Base-by-base conservation (phyloP, 1,140 invertebrate species). In the Drosophila subobscura region DNA sequence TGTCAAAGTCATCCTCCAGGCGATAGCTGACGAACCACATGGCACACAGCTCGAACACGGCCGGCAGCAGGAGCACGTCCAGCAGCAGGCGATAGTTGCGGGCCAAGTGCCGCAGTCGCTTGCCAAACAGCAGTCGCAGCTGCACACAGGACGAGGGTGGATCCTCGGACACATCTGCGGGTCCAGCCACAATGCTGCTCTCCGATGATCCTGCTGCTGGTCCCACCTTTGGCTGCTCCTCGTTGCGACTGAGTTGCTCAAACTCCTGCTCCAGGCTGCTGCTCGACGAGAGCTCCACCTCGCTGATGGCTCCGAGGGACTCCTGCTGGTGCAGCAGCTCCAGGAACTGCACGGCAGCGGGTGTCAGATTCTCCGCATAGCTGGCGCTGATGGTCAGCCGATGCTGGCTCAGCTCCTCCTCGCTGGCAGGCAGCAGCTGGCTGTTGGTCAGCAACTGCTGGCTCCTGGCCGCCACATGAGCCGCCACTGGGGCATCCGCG, bases 11-110 rank as follows among this genome's bases (percentile, higher is more conserved):
- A 20, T 93, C 93, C n/a, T 94, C 94, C 27, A 94, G 93, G 2
- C 94, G 92, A 70, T 95, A 93, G 73, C 93, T 92, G 29, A 94
- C 94, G 90, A 95, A 95, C 55, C 93, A 94, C 94, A 95, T 95
- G 25, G 94, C 94, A 12, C 94, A 89, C 1, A 93, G 91, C 47
- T 95, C 94, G 84, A 95, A 95, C 46, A 95, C 65, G 0, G 93
- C 93, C 1, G 94, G 94, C 71, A 95, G 91, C 45, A 94, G 77
- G n/a, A 95, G 77, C 10, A 94, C 92, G n/a, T 94, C 92, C 56
- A 94, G 92, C 14, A 94, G 90, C 20, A 95, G 91, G 75, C 93
- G 92, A 90, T 92, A 94, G 73, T 95, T 95, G 22, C 93, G 92
- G 5, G 85, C 76, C 71, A 95, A 94, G 77, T 95, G 94, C 58